phyloP scores from a whole-genome alignment of 2,888 invertebrate genomes.

The Drosophila neotestacea region DNA sequence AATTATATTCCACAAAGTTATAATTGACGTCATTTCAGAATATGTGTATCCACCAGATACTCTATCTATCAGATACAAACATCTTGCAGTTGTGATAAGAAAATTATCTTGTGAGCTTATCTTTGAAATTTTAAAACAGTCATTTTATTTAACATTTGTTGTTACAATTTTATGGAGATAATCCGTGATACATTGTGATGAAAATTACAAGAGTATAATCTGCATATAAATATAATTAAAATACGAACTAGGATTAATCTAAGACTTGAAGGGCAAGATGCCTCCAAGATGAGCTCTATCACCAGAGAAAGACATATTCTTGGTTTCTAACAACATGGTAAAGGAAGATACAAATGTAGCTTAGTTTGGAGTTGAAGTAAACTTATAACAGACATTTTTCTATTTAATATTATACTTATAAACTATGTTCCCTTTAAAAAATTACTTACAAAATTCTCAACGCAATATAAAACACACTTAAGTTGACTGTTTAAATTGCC shows the following conservation, averaged over 20 bases:
- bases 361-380: not conserved
- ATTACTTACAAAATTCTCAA: too few relatives aligned
- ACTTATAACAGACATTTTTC: not conserved
- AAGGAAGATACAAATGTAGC: too few relatives aligned
- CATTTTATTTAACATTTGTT: not conserved
- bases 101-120: conserved; percentile 1
- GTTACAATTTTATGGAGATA: not conserved
- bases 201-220: too few relatives aligned
- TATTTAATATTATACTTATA: not conserved
- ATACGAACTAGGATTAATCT: not conserved
- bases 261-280: not conserved
- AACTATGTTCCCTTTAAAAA: not conserved
- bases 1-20: conserved; percentile 21
- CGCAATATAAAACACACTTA: too few relatives aligned
- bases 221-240: not conserved
- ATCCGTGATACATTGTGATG: not conserved
- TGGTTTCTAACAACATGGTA: too few relatives aligned
- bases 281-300: too few relatives aligned
- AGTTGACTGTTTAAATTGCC: too few relatives aligned
- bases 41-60: conserved; percentile 15
- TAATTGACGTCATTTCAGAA: conserved; percentile 34
- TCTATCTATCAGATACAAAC: conserved; percentile 14
- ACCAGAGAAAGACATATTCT: too few relatives aligned
- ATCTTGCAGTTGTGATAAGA: conserved; percentile 10
- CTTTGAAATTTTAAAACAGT: not conserved